Base-by-base conservation (phyloP, 2,113 vertebrate genomes). In the Hippocampus comes region DNA sequence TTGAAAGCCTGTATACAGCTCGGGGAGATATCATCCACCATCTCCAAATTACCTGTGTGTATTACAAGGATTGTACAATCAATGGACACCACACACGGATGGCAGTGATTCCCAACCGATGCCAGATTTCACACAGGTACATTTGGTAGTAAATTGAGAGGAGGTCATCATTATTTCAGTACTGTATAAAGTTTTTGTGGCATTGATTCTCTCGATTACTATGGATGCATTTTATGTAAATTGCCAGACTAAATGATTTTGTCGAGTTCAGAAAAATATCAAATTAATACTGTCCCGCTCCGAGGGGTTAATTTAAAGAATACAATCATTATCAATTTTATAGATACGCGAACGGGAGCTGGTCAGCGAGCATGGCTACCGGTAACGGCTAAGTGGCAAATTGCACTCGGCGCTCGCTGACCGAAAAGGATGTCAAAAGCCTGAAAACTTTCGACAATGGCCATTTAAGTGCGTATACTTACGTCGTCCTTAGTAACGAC, bases 11-110 rank as follows among this genome's bases (percentile, higher is more conserved):
- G 86, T 88, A 87, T 67, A 92, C 75, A 70, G 66, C 81, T 69
- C 92, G 89, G 38, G 89, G 71, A 48, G 94, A 95, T 65, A 96
- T 94, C 88, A 91, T 94, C 93, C 92, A 95, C 89, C 93, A 96
- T 75, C 93, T 93, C 86, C 94, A 95, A 73, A 93, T 90, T 41
- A 95, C 89, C 93, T 95, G 75, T 3, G 56, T 43, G 38, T 15
- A 51, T 42, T 21, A 43, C 0, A 59, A 38, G 1, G 23, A 25
- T 30, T 49, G 21, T n/a, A 68, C 27, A 43, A 10, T n/a, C 10
- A 15, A 41, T 20, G 20, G 18, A 3, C 18, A 43, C 2, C 17
- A 21, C 9, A 60, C 20, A 30, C 57, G 23, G 5, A 57, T 8
- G 5, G 12, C 27, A 61, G 49, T 21, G 18, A 20, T 20, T 51